These are phyloP conservation scores for Syrista parreyssii DNA, from an alignment of 2,888 invertebrate genomes.

Conservation along the genomic window DNA sequence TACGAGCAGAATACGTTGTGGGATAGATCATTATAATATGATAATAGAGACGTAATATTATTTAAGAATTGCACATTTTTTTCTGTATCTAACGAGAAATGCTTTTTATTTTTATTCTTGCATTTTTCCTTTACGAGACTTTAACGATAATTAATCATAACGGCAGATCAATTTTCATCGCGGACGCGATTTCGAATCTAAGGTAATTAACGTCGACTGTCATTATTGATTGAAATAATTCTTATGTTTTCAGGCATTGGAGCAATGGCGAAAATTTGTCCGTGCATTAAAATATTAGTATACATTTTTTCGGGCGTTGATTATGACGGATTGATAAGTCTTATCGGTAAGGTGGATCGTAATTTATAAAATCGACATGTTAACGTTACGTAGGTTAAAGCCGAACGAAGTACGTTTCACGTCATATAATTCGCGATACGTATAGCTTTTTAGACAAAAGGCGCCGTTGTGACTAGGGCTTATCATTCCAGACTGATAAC, in stretches of 20 bases:
- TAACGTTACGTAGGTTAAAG: not conserved
- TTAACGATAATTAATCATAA: not conserved
- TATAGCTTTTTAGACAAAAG: not conserved
- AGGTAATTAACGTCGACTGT: not conserved
- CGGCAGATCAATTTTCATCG: not conserved
- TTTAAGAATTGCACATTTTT: not conserved
- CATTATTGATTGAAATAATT: not conserved
- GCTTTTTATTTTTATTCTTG: not conserved
- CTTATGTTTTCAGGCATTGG: not conserved
- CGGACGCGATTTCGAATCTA: not conserved
- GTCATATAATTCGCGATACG: not conserved
- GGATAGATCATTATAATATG: not conserved
- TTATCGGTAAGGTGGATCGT: not conserved
- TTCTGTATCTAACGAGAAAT: no score
- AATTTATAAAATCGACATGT: not conserved
- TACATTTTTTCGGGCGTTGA: not conserved
- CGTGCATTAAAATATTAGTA: not conserved
- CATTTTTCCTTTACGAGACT: not conserved
- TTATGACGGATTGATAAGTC: not conserved
- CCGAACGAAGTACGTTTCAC: not conserved
- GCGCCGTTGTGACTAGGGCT: not conserved
- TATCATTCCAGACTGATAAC: not conserved
- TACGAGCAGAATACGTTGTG: not conserved
- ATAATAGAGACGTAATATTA: not conserved
- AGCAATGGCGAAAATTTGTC: not conserved